A percentile compares a stretch with the other conserved stretches of the same genome.
Evolutionary conservation across 2,797 vertebrate species (phyloP).

Genomic region (Leptodactylus fallax): DNA sequence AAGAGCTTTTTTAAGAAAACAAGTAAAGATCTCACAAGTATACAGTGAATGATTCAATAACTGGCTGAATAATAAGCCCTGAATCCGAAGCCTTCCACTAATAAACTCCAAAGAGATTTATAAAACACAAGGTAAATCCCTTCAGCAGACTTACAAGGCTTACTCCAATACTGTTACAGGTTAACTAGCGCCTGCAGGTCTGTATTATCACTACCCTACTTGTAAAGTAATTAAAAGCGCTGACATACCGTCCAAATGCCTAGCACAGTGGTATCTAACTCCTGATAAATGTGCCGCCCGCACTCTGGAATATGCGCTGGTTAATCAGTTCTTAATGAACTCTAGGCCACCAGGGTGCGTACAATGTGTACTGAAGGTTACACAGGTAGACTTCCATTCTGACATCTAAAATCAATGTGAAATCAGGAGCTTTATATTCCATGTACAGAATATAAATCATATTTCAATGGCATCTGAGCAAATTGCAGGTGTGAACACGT

Average conservation of each 20-base stretch:
- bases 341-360: conserved; percentile 6
- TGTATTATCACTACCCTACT: conserved; percentile 30
- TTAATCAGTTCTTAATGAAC: conserved; percentile 57
- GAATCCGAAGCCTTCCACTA: neutral
- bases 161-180: conserved; percentile 17
- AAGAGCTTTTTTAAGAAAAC: no score
- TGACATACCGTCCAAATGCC: conserved; percentile 27
- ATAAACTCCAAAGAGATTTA: conserved; percentile 15
- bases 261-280: conserved; percentile 31
- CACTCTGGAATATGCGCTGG: conserved; percentile 23
- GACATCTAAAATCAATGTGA: neutral
- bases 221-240: conserved; percentile 42
- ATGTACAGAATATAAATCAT: neutral
- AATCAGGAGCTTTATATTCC: neutral
- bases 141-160: conserved; percentile 22
- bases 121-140: conserved; percentile 43
- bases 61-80: neutral
- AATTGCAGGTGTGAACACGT: neutral
- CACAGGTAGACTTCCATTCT: neutral
- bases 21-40: neutral
- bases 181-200: conserved; percentile 42
- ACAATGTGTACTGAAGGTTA: neutral
- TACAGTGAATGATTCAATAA: neutral
- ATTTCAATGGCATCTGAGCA: neutral
- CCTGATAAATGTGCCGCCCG: conserved; percentile 40